phyloP scores from a whole-genome alignment of 1,140 invertebrate species.

The Leptopilina boulardi region DNA sequence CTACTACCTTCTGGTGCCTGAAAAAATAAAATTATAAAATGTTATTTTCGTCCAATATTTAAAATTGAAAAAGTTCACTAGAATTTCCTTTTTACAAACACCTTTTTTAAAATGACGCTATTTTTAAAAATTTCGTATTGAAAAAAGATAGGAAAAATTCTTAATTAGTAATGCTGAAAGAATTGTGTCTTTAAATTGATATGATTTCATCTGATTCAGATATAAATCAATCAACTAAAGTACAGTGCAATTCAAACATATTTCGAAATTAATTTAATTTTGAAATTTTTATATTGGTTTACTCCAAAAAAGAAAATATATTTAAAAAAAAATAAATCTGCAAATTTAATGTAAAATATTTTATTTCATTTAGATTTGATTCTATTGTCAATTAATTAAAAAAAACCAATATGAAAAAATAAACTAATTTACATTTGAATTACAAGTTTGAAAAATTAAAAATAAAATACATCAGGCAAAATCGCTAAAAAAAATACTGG shows the following conservation, averaged over 20 bases:
- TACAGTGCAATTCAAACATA: background rate
- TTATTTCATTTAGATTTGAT: too few relatives aligned
- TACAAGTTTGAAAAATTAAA: too few relatives aligned
- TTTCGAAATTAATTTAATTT: background rate
- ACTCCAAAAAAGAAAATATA: too few relatives aligned
- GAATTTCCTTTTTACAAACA: too few relatives aligned
- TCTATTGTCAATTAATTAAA: too few relatives aligned
- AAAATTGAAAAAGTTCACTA: background rate
- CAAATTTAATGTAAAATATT: too few relatives aligned
- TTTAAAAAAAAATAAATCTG: too few relatives aligned
- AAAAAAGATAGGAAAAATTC: background rate
- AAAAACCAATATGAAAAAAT: too few relatives aligned
- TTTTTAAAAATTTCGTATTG: background rate
- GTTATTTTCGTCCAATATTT: background rate
- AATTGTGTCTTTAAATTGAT: background rate
- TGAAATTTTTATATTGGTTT: background rate
- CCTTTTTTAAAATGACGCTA: too few relatives aligned
- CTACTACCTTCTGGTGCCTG: slow-evolving; percentile 82
- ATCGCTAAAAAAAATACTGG: too few relatives aligned
- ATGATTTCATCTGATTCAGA: background rate
- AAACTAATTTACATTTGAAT: too few relatives aligned
- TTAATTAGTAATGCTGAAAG: background rate
- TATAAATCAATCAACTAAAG: background rate
- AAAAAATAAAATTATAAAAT: slow-evolving; percentile 60
- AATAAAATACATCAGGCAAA: too few relatives aligned